Conservation (phyloP, 2,797 vertebrate genomes). For the Alectoris magna region DNA sequence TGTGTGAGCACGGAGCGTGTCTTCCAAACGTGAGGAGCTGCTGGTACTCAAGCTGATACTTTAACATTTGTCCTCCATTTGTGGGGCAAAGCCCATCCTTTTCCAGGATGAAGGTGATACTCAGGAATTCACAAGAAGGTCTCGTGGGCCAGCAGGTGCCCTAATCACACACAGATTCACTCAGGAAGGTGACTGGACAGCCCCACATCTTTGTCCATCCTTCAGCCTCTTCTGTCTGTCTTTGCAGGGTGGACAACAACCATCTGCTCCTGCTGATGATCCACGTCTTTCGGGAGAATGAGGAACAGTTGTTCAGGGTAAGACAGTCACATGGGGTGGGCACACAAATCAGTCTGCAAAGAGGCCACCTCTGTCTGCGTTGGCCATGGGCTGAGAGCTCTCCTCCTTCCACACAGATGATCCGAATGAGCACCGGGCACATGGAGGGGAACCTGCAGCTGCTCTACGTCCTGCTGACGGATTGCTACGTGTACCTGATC, state of each 20-base stretch:
- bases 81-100: neutral
- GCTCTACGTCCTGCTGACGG: slow-evolving; percentile 93
- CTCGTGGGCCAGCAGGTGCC: neutral
- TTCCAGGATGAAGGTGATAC: neutral
- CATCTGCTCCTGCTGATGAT: slow-evolving; percentile 97
- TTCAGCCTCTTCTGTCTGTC: neutral
- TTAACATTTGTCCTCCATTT: neutral
- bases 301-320: slow-evolving; percentile 97
- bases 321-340: neutral
- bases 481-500: slow-evolving; percentile 95
- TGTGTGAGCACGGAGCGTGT: neutral
- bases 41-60: neutral
- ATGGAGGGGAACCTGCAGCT: slow-evolving; percentile 98
- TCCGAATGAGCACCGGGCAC: slow-evolving; percentile 97
- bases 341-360: rapidly evolving
- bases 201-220: rapidly evolving
- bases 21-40: neutral
- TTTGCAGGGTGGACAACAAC: slow-evolving; percentile 95
- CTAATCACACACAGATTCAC: neutral
- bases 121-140: neutral
- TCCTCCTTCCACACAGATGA: slow-evolving; percentile 84
- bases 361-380: neutral
- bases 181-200: neutral
- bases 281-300: slow-evolving; percentile 96
- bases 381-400: neutral